Conservation (phyloP, 2,888 invertebrate species). For the Euspilapteryx auroguttella region DNA sequence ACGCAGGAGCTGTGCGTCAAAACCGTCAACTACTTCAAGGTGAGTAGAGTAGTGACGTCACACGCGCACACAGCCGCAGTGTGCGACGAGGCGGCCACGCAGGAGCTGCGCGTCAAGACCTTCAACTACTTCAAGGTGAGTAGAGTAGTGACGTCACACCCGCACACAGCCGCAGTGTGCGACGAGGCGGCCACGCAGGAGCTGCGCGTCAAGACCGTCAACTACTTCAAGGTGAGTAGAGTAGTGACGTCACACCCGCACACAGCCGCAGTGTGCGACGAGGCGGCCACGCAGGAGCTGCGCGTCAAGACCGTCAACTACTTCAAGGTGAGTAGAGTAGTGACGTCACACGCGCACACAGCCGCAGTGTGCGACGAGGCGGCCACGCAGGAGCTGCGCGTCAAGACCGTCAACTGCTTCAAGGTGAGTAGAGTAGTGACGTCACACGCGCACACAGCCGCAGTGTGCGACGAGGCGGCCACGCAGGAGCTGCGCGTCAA, state of each 20-base stretch:
- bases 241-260: no score
- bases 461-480: conserved; percentile 97
- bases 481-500: conserved; percentile 95
- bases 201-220: conserved; percentile 95
- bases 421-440: no score
- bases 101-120: conserved; percentile 95
- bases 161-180: conserved; percentile 88
- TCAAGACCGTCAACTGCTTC: conserved; percentile 99
- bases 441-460: conserved; percentile 89
- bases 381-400: conserved; percentile 93
- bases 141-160: no score
- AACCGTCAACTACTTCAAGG: conserved; percentile 99
- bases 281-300: conserved; percentile 95
- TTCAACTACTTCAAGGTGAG: conserved; percentile 96
- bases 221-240: conserved; percentile 95
- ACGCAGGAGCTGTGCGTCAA: conserved; percentile 95
- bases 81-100: conserved; percentile 96
- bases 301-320: conserved; percentile 98
- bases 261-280: conserved; percentile 94
- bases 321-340: conserved; percentile 90
- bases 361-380: conserved; percentile 97
- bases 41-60: no score
- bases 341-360: conserved; percentile 88
- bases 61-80: conserved; percentile 91
- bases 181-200: conserved; percentile 98